Base-by-base conservation (phyloP, 2,797 vertebrate species). In the Nasua narica region DNA sequence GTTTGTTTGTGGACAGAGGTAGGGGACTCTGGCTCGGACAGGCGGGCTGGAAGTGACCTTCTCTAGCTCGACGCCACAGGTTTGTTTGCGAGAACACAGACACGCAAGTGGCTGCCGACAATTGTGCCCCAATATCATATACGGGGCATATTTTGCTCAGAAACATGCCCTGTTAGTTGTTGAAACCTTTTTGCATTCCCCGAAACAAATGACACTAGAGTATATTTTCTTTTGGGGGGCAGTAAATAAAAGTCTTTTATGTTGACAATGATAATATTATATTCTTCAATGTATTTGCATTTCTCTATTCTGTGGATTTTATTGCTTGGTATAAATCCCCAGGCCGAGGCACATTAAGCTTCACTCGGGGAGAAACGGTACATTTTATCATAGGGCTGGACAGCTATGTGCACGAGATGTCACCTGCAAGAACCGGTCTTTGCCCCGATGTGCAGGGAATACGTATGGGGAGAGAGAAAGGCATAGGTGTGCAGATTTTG, bases 261-360 rank as follows among this genome's bases (percentile, higher is more conserved):
- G 99, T 99, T 99, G 99, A 99, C 99, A 99, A 99, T 99, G 98
- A 99, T 98, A 99, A 99, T 99, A 99, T 99, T 99, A 98, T 98
- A 99, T 99, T 98, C 98, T 97, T 97, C 98, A 98, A 99, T 99
- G 98, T 48, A 98, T 98, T 99, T 98, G 98, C 98, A 98, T 99
- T 96, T 97, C 85, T 97, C 95, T 98, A 97, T 98, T 98, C 98
- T 98, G 98, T 98, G 81, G 97, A 97, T 97, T 98, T 98, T 98
- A 98, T 98, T 98, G 98, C 98, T 98, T 94, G 97, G 97, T 99
- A 99, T 99, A 99, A 99, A 98, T 98, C 97, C 96, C 95, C 84
- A 95, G 95, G 97, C 95, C 91, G 96, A 95, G 87, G 95, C 67
- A 18, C 86, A 96, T 96, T 62, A 86, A 96, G 97, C 97, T 58